Percentiles rank a stretch among this genome's conserved stretches.
Conservation (phyloP, 2,797 vertebrate species). For the Pangasius macronema region DNA sequence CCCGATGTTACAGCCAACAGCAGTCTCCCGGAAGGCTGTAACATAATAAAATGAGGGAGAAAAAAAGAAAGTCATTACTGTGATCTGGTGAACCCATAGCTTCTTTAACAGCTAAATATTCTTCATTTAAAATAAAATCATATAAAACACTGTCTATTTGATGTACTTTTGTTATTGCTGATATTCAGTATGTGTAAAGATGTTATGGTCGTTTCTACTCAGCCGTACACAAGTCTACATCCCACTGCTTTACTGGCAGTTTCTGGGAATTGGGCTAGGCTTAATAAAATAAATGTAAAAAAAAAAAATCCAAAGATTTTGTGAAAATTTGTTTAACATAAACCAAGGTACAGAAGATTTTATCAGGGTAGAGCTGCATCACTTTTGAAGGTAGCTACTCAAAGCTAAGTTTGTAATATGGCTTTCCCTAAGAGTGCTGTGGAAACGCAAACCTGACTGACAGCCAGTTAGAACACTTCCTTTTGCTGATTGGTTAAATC, state of each 20-base stretch:
- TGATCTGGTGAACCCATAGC: too few relatives aligned
- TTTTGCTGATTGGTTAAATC: neutral
- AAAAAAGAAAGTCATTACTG: too few relatives aligned
- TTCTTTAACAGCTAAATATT: too few relatives aligned
- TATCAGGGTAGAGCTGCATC: neutral
- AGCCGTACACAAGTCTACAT: neutral
- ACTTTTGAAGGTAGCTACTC: too few relatives aligned
- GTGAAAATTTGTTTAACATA: neutral
- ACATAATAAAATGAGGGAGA: too few relatives aligned
- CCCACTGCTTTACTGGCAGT: too few relatives aligned
- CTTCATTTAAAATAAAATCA: too few relatives aligned
- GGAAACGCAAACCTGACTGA: neutral
- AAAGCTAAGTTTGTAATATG: too few relatives aligned
- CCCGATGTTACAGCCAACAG: too few relatives aligned
- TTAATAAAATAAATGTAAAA: neutral
- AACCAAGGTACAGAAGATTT: neutral
- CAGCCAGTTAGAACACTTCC: neutral
- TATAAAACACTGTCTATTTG: neutral
- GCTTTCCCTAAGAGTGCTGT: too few relatives aligned
- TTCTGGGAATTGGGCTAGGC: neutral
- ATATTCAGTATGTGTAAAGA: neutral
- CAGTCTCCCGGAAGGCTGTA: too few relatives aligned
- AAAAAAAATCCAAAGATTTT: neutral
- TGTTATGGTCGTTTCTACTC: too few relatives aligned
- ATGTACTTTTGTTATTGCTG: neutral